These are phyloP conservation scores for Brachionus plicatilis DNA, from an alignment of 1,140 invertebrate species.

Conservation along the genomic window DNA sequence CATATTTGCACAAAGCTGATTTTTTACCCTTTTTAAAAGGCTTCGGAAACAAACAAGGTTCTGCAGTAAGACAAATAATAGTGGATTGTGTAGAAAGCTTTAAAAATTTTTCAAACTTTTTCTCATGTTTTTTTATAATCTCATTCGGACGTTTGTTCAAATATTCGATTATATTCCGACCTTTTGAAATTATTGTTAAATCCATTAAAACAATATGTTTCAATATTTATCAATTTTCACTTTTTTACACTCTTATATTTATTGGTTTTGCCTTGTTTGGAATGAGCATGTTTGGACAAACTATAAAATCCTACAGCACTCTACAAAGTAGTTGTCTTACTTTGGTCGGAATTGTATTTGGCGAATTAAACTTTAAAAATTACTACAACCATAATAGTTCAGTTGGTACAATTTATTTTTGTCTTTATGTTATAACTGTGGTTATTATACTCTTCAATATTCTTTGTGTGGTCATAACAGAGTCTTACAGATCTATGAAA, in stretches of 20 bases:
- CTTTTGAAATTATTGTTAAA: slow-evolving; percentile 20
- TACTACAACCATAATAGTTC: not conserved
- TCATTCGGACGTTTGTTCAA: not conserved
- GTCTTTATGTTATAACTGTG: slow-evolving; percentile 6
- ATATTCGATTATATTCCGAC: slow-evolving; percentile 1
- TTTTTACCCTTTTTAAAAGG: not conserved
- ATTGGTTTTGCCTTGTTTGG: slow-evolving; percentile 8
- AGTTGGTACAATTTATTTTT: slow-evolving; percentile 20
- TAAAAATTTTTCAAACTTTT: not conserved
- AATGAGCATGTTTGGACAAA: slow-evolving; percentile 6
- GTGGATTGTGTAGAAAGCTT: not conserved
- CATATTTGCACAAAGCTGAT: not conserved
- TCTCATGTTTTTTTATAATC: not conserved
- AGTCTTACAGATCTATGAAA: slow-evolving; percentile 23
- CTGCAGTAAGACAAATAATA: not conserved
- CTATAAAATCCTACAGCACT: not conserved
- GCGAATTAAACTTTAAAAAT: not conserved
- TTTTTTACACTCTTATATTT: slow-evolving; percentile 8
- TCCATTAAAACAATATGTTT: slow-evolving; percentile 24
- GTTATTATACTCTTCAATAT: slow-evolving; percentile 26
- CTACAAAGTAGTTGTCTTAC: not conserved
- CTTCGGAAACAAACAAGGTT: not conserved
- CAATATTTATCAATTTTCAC: slow-evolving; percentile 5
- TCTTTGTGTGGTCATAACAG: not conserved
- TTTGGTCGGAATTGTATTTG: slow-evolving; percentile 5